Base-by-base conservation (phyloP, 2,888 invertebrate species). In the Morpho helenor region DNA sequence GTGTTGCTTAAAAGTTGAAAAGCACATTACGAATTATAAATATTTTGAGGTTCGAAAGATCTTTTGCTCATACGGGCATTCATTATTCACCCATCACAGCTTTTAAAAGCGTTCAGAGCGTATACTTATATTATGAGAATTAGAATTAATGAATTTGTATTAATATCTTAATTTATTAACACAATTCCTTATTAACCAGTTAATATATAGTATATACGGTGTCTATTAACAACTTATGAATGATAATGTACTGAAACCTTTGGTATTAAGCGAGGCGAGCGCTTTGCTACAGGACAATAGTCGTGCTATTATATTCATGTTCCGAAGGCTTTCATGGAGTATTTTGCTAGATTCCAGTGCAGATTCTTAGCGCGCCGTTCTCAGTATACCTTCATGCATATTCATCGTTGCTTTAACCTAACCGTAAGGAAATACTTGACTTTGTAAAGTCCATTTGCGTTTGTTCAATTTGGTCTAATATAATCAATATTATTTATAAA, bases 391-490 rank as follows among this genome's bases (percentile, higher is more conserved):
- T 54, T 59, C 58, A 63, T 59, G 57, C 59, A 63, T 63, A 63
- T 61, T 63, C 61, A 59, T 57, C 56, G 56, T 53, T 56, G 56
- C 57, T 56, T 59, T 48, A 60, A 57, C 58, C 59, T 61, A 61
- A 63, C 63, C 63, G 59, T 54, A 54, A 53, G 57, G 52, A 63
- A 60, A 59, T 62, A 57, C 52, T 53, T 57, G 56, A 60, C 46
- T 50, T 45, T 48, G 42, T 41, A 54, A 54, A 40, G 47, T 41
- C 22, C 8, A 8, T 41, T 31, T 48, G 51, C 42, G 31, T 5
- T 31, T 31, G 31, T 31, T 31, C 31, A 31, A 3, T 31, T 5
- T 31, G 31, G 3, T 31, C 31, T 31, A 31, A 31, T 31, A 5
- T 31, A 31, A 31, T 31, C 31, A 31, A 31, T 31, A 31, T 31